Conservation (phyloP, 1,140 invertebrate species). For the Drosophila setifemur region DNA sequence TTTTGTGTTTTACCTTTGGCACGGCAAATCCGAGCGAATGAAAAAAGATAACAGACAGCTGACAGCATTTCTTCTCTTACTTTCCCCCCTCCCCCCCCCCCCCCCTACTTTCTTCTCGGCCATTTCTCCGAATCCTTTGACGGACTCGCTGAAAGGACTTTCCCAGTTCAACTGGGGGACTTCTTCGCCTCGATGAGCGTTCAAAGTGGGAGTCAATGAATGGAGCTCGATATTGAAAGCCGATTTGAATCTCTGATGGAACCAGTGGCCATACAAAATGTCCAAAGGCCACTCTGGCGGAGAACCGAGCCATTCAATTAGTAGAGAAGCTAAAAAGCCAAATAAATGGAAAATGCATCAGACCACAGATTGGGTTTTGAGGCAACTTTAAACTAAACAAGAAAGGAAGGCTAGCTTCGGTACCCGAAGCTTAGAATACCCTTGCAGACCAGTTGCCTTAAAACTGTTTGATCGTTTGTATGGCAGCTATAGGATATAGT, state of each 20-base stretch:
- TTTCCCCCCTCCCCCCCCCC: background rate
- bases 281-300: background rate
- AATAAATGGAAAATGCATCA: too few relatives aligned
- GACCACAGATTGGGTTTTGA: background rate
- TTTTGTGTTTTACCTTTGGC: conserved; percentile 17
- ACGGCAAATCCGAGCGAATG: conserved; percentile 1
- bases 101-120: background rate
- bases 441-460: too few relatives aligned
- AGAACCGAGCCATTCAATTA: background rate
- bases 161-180: too few relatives aligned
- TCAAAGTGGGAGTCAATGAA: conserved; percentile 6
- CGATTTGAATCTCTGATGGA: conserved; percentile 2
- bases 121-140: background rate
- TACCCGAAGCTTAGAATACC: too few relatives aligned
- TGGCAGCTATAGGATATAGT: too few relatives aligned
- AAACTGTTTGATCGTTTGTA: too few relatives aligned
- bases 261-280: background rate
- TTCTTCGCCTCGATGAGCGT: background rate
- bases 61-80: background rate
- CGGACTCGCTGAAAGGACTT: conserved; percentile 1
- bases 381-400: too few relatives aligned
- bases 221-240: conserved; percentile 6
- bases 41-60: conserved; percentile 18
- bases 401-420: too few relatives aligned
- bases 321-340: background rate